These are phyloP conservation scores for Octodon degus DNA, from an alignment of 2,113 vertebrate species.

Conservation along the genomic window DNA sequence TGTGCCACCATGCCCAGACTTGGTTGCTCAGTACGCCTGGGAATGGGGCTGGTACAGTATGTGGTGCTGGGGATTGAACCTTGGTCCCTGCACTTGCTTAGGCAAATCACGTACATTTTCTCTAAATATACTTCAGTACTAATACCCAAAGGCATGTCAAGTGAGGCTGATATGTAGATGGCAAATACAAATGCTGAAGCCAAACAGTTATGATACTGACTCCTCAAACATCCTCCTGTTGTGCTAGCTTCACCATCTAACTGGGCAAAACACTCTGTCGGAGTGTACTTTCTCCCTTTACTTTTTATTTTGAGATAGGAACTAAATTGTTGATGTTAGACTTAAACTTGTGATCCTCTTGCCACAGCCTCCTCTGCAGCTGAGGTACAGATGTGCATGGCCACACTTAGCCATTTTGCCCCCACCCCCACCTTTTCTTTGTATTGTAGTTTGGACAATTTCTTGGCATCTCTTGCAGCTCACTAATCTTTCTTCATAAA, in stretches of 20 bases:
- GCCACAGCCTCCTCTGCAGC: too few relatives aligned
- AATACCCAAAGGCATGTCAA: conserved; percentile 97
- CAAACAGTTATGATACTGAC: conserved; percentile 91
- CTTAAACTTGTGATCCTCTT: too few relatives aligned
- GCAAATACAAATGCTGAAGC: conserved; percentile 97
- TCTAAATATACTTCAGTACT: conserved; percentile 90
- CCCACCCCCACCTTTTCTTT: too few relatives aligned
- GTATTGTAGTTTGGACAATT: neutral
- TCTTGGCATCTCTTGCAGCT: neutral
- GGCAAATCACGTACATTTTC: conserved; percentile 87
- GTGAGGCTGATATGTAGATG: conserved; percentile 95
- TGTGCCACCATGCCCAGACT: too few relatives aligned
- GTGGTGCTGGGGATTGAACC: too few relatives aligned
- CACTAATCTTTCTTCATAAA: neutral
- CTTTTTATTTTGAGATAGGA: too few relatives aligned
- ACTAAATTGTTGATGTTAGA: too few relatives aligned
- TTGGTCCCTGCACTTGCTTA: too few relatives aligned
- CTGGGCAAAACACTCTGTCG: conserved; percentile 28
- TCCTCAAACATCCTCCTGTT: conserved; percentile 75
- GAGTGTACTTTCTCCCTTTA: conserved; percentile 63
- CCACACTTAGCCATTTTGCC: too few relatives aligned
- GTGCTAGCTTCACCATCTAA: conserved; percentile 56
- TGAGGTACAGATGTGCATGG: too few relatives aligned
- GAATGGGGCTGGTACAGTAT: too few relatives aligned
- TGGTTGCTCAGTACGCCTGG: too few relatives aligned